Base-by-base conservation (phyloP, 2,888 invertebrate genomes). In the Euzetes globulus region DNA sequence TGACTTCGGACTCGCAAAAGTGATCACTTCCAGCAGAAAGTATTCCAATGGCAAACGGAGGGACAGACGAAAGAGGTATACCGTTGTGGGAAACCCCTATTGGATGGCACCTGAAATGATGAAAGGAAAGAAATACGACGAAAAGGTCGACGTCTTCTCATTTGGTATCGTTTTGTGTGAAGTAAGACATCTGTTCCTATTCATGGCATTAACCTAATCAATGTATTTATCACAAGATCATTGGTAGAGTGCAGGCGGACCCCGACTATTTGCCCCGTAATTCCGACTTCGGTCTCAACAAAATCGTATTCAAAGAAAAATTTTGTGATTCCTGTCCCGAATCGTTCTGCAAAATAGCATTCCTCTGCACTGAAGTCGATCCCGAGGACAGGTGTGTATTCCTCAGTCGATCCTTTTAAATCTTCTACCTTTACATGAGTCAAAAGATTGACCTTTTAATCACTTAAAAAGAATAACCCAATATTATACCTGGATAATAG, bases 31-130 rank as follows among this genome's bases (percentile, higher is more conserved):
- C 9, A 75, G 60, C 52, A 22, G 47, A 17, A 37, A 37, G n/a
- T 70, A 78, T 52, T 33, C 78, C 70, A 77, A 77, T 76, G 76
- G 79, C 75, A 78, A 76, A 63, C 84, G 84, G 0, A 84, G 85
- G 75, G 88, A 90, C 79, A 85, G 93, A 0, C 87, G 92, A 79
- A 94, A 94, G 81, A 86, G 95, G 17, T 95, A 95, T 82, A 96
- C 95, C 0, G 94, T 96, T 37, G 96, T 96, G 0, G 96, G 96
- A 1, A 95, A 94, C 86, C 95, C 96, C 0, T 96, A 94, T 83
- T 96, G 95, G 94, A 96, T 96, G 96, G 96, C 96, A 0, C 96
- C 96, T 0, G 96, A 96, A 84, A 96, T 96, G 96, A 92, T 96
- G 92, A 93, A 91, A 82, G 94, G 94, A 25, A 91, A 92, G 80